Evolutionary conservation across 2,888 invertebrate genomes (phyloP).

Genomic region (Hydropsyche betteni): DNA sequence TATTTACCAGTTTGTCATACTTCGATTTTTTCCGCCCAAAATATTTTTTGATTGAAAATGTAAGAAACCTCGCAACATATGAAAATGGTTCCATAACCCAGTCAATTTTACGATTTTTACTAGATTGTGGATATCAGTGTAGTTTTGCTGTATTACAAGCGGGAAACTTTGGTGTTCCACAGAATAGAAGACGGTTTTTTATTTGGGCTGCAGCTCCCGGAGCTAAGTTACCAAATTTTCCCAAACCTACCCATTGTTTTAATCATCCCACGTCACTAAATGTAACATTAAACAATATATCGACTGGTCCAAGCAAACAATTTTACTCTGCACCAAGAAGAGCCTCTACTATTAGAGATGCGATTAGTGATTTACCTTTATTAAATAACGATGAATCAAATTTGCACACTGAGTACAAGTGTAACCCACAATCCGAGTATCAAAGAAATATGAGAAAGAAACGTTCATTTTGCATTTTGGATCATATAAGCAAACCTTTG

Average conservation of each 20-base stretch:
- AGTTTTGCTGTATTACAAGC: conserved; percentile 66
- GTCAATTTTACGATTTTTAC: conserved; percentile 60
- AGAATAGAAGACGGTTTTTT: conserved; percentile 63
- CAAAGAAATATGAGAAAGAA: conserved; percentile 56
- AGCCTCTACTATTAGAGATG: conserved; percentile 58
- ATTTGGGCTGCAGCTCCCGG: conserved; percentile 67
- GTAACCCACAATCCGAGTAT: conserved; percentile 60
- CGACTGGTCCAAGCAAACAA: conserved; percentile 53
- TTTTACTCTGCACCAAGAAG: conserved; percentile 61
- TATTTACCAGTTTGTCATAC: conserved; percentile 64
- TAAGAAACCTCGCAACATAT: conserved; percentile 65
- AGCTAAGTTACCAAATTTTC: conserved; percentile 61
- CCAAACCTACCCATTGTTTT: conserved; percentile 64
- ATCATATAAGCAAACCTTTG: conserved; percentile 66
- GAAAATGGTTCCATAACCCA: conserved; percentile 64
- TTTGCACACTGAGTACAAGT: conserved; percentile 58
- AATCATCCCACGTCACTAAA: conserved; percentile 57
- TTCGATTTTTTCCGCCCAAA: conserved; percentile 66
- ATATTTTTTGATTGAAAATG: conserved; percentile 67
- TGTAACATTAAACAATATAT: conserved; percentile 59
- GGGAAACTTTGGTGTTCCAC: conserved; percentile 66
- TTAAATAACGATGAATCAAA: conserved; percentile 59
- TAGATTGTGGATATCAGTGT: conserved; percentile 67
- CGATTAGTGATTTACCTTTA: conserved; percentile 64
- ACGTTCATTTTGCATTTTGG: conserved; percentile 54